Conservation (phyloP, 2,113 vertebrate genomes). For the Prunella himalayana region DNA sequence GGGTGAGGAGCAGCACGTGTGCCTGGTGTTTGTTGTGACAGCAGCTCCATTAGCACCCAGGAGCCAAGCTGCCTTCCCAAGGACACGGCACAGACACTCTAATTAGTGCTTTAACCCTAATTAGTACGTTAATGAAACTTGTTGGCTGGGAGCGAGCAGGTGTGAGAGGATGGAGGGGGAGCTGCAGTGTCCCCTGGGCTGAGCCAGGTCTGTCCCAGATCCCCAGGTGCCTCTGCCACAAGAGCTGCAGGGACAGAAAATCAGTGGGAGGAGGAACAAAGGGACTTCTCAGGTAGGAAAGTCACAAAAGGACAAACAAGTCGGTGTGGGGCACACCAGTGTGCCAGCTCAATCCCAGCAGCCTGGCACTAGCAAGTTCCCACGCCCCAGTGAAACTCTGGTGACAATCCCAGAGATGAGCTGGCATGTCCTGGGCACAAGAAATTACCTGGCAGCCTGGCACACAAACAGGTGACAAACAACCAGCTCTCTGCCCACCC, state of each 20-base stretch:
- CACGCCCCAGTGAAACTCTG: background rate
- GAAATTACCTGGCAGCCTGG: background rate
- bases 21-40: background rate
- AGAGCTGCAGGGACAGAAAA: background rate
- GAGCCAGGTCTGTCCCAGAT: background rate
- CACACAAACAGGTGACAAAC: background rate
- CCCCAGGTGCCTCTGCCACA: accelerated
- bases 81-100: background rate
- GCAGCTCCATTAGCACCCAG: background rate
- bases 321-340: accelerated
- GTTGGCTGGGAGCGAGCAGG: background rate
- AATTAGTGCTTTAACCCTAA: conserved; percentile 15
- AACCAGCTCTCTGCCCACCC: background rate
- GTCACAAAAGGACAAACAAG: background rate
- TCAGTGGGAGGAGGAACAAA: background rate
- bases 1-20: background rate
- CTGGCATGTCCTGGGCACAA: background rate
- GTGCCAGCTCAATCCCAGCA: background rate
- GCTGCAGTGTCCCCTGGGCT: background rate
- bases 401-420: background rate
- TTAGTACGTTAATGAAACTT: background rate
- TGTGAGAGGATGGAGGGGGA: background rate
- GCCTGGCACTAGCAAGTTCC: background rate
- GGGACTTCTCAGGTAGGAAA: background rate
- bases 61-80: background rate